Evolutionary conservation across 2,888 invertebrate species (phyloP), one percentile per base, ranked within the genome.

Genomic region (Gari tellinella): DNA sequence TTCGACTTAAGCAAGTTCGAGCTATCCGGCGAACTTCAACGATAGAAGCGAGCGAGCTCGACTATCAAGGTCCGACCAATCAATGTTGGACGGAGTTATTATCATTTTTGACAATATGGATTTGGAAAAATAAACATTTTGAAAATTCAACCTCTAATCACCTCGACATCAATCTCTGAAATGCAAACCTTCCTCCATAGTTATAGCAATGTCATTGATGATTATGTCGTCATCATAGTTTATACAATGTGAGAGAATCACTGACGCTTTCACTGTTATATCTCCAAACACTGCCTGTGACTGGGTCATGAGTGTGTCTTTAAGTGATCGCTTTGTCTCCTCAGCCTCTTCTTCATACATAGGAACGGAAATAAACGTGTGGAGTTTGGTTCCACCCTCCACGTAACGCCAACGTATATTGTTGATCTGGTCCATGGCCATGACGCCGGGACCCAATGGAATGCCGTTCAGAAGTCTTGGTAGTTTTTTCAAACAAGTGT

Each of bases 401-500:
- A 90, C 72, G 62, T 86, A 88, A 38, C 84, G 81, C 90, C 89
- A 90, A 25, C 81, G 79, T 61, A 89, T 89, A 53, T 75, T 82
- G 23, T 76, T 66, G 15, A 87, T 55, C 63, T 89, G 86, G 14
- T 86, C 84, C 14, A 81, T 77, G 7, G 86, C 83, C 80, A 90
- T 83, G 17, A 85, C 63, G 23, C 90, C 90, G 2, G 90, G 87
- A 3, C 89, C 90, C 1, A 90, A 81, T 2, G 89, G 90, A 62
- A 90, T 89, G 15, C 88, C 89, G 62, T 90, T 89, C 21, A 90
- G 81, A 12, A 90, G 77, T 17, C 89, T 79, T 3, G 89, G 90
- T 4, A 89, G 76, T 53, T 87, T 88, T 72, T 88, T 87, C 72
- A 85, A 85, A 55, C 84, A 83, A 7, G 86, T 78, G 38, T 85